phyloP scores from a whole-genome alignment of 2,888 invertebrate species.

The Aquatica leii region DNA sequence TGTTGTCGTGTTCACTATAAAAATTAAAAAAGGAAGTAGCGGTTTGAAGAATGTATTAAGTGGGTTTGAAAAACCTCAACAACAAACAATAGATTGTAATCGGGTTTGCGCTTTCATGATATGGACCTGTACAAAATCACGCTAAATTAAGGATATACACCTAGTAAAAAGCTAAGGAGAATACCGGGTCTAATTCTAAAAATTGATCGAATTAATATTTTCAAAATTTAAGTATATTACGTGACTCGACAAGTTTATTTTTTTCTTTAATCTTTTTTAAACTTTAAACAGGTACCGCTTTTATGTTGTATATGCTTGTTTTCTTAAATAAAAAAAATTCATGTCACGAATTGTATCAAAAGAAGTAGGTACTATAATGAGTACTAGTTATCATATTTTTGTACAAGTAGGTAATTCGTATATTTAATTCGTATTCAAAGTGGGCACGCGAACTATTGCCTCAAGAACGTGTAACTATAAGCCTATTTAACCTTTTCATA shows the following conservation, averaged over 20 bases:
- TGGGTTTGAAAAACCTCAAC: slow-evolving; percentile 31
- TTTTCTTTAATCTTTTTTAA: slow-evolving; percentile 4
- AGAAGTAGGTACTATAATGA: not conserved
- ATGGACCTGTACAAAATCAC: slow-evolving; percentile 51
- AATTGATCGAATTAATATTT: slow-evolving; percentile 48
- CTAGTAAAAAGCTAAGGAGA: slow-evolving; percentile 42
- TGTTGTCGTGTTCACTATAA: slow-evolving; percentile 10
- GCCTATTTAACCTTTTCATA: slow-evolving; percentile 19
- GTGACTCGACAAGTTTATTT: slow-evolving; percentile 37
- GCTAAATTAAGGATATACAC: slow-evolving; percentile 50
- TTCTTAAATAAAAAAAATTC: not conserved
- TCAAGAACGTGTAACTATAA: slow-evolving; percentile 17
- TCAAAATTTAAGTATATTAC: slow-evolving; percentile 44
- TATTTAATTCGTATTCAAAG: slow-evolving; percentile 15
- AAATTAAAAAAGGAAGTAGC: slow-evolving; percentile 30
- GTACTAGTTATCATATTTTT: too few relatives aligned
- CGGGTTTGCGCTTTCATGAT: slow-evolving; percentile 53
- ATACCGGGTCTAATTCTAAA: slow-evolving; percentile 41
- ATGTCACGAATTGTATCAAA: slow-evolving; percentile 5
- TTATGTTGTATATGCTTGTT: slow-evolving; percentile 8
- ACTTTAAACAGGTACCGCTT: not conserved
- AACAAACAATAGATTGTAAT: slow-evolving; percentile 46
- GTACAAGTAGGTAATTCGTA: slow-evolving; percentile 1
- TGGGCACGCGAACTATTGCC: slow-evolving; percentile 31
- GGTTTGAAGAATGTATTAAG: slow-evolving; percentile 31